Conservation (phyloP, 2,113 vertebrate genomes). For the Limnothrissa miodon region DNA sequence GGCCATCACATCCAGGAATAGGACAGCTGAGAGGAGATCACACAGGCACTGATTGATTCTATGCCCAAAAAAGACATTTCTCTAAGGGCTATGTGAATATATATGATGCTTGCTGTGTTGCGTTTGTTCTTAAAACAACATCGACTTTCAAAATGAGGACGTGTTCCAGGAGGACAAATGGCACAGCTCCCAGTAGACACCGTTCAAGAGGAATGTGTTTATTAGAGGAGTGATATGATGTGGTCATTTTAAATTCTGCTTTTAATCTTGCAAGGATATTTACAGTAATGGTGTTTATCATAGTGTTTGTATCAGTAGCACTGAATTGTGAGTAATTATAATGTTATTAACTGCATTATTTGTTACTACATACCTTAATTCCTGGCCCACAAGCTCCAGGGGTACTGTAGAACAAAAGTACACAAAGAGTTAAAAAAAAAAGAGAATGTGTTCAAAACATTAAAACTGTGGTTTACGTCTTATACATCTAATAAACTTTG, state of each 20-base stretch:
- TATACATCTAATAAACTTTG: not conserved
- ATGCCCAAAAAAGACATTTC: not conserved
- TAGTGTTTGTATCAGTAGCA: not conserved
- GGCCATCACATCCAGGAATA: conserved; percentile 92
- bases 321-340: not conserved
- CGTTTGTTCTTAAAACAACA: not conserved
- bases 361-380: conserved; percentile 76
- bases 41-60: not conserved
- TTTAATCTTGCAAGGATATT: not conserved
- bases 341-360: not conserved
- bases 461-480: not conserved
- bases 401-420: conserved; percentile 56
- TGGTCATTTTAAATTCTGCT: not conserved
- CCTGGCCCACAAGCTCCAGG: conserved; percentile 80
- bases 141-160: not conserved
- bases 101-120: not conserved
- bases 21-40: conserved; percentile 79
- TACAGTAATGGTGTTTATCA: not conserved
- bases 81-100: not conserved
- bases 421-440: conserved; percentile 26
- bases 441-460: not conserved
- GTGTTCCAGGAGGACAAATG: not conserved
- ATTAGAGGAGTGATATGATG: not conserved
- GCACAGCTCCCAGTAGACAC: not conserved
- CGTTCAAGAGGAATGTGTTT: conserved; percentile 3